phyloP scores from a whole-genome alignment of 64 coral and sea anemone genomes.

The Montipora capricornis region DNA sequence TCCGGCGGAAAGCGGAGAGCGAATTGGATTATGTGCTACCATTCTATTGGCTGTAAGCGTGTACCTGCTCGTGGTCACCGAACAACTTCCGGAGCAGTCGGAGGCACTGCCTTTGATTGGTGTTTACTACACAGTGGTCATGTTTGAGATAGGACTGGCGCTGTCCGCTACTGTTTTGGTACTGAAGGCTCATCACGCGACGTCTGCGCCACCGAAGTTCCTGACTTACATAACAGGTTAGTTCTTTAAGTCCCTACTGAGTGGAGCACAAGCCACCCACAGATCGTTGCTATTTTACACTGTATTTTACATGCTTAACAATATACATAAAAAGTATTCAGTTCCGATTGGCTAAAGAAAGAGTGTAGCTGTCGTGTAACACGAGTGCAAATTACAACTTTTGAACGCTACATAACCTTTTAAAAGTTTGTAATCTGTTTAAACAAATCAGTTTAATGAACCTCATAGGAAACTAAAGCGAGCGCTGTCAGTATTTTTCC shows the following conservation, averaged over 20 bases:
- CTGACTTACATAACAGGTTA: slow-evolving; percentile 33
- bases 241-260: background rate
- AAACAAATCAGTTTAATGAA: too few species aligned
- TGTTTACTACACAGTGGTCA: slow-evolving; percentile 68
- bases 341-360: too few species aligned
- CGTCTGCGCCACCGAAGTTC: background rate
- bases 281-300: too few species aligned
- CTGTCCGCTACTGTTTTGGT: slow-evolving; percentile 67
- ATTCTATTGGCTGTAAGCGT: slow-evolving; percentile 82
- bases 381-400: too few species aligned
- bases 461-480: too few species aligned
- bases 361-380: too few species aligned
- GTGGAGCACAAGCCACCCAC: too few species aligned
- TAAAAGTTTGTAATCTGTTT: too few species aligned
- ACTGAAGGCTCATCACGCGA: slow-evolving; percentile 72
- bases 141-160: slow-evolving; percentile 60
- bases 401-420: too few species aligned
- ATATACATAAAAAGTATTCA: too few species aligned
- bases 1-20: slow-evolving; percentile 74
- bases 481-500: too few species aligned
- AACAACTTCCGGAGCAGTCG: slow-evolving; percentile 73
- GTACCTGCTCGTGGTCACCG: slow-evolving; percentile 65
- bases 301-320: too few species aligned
- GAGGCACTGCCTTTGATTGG: slow-evolving; percentile 69
- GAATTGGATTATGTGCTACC: slow-evolving; percentile 72